A percentile compares a stretch with the other conserved stretches of the same genome.
phyloP scores from a whole-genome alignment of 2,797 vertebrate genomes.

The Pelochelys cantorii region DNA sequence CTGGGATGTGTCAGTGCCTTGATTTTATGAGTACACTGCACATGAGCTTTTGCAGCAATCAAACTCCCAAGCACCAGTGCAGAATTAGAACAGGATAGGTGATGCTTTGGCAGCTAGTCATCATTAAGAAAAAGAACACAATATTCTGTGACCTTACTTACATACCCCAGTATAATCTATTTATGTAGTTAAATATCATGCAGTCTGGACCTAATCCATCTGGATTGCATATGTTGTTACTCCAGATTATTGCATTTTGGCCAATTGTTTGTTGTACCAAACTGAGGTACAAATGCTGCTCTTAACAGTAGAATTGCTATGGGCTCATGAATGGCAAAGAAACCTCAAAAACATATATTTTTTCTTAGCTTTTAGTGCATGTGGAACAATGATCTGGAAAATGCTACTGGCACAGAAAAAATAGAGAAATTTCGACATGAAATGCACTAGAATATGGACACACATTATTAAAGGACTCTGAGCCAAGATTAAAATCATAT shows the following conservation, averaged over 20 bases:
- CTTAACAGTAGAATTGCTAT: slow-evolving; percentile 63
- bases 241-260: slow-evolving; percentile 58
- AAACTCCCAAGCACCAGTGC: slow-evolving; percentile 68
- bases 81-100: slow-evolving; percentile 68
- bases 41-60: slow-evolving; percentile 55
- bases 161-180: slow-evolving; percentile 68
- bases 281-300: slow-evolving; percentile 59
- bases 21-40: neutral
- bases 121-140: slow-evolving; percentile 60
- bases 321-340: slow-evolving; percentile 68
- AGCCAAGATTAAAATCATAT: slow-evolving; percentile 11
- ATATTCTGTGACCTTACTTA: slow-evolving; percentile 58
- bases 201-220: slow-evolving; percentile 66
- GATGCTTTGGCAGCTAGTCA: slow-evolving; percentile 47
- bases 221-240: slow-evolving; percentile 64
- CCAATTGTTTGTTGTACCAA: slow-evolving; percentile 67
- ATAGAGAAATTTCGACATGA: slow-evolving; percentile 28
- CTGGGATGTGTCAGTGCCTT: slow-evolving; percentile 55
- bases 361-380: slow-evolving; percentile 63
- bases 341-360: slow-evolving; percentile 55
- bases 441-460: neutral
- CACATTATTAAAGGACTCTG: neutral
- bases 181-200: slow-evolving; percentile 68
- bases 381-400: slow-evolving; percentile 53
- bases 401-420: slow-evolving; percentile 39